phyloP scores from a whole-genome alignment of 2,797 vertebrate species.

The Mormyrus hasselquistii region DNA sequence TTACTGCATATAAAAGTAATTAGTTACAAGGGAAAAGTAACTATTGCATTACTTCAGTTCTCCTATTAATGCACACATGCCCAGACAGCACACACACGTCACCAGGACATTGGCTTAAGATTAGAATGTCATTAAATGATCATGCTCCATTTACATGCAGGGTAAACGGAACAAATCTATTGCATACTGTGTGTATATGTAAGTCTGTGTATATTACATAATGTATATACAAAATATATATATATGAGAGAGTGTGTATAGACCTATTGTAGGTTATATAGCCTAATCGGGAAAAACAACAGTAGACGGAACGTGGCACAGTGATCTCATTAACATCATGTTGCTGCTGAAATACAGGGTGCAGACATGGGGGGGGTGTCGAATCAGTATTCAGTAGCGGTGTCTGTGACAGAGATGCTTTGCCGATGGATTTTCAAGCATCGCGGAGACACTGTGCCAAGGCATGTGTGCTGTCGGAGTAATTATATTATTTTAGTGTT shows the following conservation, averaged over 20 bases:
- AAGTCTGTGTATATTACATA: background rate
- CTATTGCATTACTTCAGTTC: background rate
- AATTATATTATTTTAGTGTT: background rate
- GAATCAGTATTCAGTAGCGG: background rate
- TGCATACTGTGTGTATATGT: background rate
- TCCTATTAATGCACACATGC: background rate
- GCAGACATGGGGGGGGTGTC: background rate
- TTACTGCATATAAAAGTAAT: background rate
- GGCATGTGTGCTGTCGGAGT: background rate
- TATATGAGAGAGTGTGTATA: background rate
- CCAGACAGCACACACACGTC: background rate
- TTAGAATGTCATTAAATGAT: background rate
- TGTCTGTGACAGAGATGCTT: background rate
- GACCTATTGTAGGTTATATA: background rate
- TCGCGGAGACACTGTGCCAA: background rate
- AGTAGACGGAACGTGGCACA: background rate
- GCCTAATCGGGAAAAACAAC: background rate
- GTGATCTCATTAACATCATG: background rate
- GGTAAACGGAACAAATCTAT: background rate
- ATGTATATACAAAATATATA: background rate
- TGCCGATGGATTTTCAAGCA: background rate
- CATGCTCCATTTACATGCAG: background rate
- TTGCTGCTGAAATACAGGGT: background rate
- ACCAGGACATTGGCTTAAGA: background rate
- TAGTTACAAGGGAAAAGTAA: background rate